Conservation (phyloP, 2,113 vertebrate genomes). For the Geothlypis trichas region DNA sequence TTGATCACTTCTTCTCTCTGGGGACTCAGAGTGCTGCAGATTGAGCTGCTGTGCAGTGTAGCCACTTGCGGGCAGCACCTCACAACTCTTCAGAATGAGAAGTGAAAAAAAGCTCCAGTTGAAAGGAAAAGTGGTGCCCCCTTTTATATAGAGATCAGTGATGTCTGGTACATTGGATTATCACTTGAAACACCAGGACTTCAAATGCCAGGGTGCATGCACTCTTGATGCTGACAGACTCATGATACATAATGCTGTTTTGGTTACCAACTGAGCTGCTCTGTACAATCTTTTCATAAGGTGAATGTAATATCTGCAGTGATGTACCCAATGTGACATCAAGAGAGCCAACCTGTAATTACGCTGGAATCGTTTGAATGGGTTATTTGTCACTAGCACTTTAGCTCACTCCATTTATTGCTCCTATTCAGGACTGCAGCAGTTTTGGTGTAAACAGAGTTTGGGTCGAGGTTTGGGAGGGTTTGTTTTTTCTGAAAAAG, state of each 20-base stretch:
- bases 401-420: slow-evolving; percentile 34
- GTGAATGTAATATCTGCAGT: slow-evolving; percentile 43
- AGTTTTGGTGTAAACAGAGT: neutral
- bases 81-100: slow-evolving; percentile 51
- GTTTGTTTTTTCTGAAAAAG: neutral
- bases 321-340: slow-evolving; percentile 55
- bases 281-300: slow-evolving; percentile 33
- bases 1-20: slow-evolving; percentile 38
- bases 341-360: slow-evolving; percentile 58
- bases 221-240: slow-evolving; percentile 19
- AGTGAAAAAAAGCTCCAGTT: slow-evolving; percentile 51
- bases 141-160: slow-evolving; percentile 57
- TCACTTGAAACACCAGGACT: slow-evolving; percentile 41
- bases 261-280: slow-evolving; percentile 33
- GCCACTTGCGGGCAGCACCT: slow-evolving; percentile 65
- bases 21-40: neutral
- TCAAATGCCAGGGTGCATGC: slow-evolving; percentile 54
- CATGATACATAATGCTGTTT: slow-evolving; percentile 55
- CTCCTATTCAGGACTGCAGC: neutral
- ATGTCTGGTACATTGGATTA: slow-evolving; percentile 51
- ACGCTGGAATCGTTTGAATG: neutral
- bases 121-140: slow-evolving; percentile 52
- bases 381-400: slow-evolving; percentile 22
- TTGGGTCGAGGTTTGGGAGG: neutral
- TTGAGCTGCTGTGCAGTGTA: slow-evolving; percentile 21